Evolutionary conservation across 2,113 vertebrate genomes (phyloP).

Genomic region (Phycodurus eques): DNA sequence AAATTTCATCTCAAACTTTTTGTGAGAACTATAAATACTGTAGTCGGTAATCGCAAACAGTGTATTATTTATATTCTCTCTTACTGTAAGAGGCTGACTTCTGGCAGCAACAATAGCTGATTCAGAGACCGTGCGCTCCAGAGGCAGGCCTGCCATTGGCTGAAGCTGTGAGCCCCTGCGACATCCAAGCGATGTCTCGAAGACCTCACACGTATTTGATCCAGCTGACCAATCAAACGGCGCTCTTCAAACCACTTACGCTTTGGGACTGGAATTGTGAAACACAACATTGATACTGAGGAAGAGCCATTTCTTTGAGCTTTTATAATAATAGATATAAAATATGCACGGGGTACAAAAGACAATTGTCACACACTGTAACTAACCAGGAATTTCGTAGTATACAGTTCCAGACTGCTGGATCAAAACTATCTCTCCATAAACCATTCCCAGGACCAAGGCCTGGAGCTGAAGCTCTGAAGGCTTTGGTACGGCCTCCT

Average conservation of each 20-base stretch:
- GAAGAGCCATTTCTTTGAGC: neutral
- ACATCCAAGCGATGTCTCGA: constrained; percentile 68
- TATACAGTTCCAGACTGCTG: constrained; percentile 27
- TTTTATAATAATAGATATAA: neutral
- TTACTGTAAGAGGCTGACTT: constrained; percentile 82
- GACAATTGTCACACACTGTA: neutral
- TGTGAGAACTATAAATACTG: too few relatives aligned
- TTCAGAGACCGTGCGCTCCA: constrained; percentile 84
- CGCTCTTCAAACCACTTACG: constrained; percentile 46
- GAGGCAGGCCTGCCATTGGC: constrained; percentile 94
- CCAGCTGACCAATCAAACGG: constrained; percentile 30
- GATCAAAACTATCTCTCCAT: constrained; percentile 60
- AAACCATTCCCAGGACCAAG: constrained; percentile 65
- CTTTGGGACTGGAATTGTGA: constrained; percentile 26
- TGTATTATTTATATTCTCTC: neutral
- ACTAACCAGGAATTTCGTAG: constrained; percentile 36
- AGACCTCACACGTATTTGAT: constrained; percentile 54
- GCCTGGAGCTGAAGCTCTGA: constrained; percentile 52
- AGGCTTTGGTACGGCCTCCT: constrained; percentile 52
- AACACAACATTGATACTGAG: neutral
- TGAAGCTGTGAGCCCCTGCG: constrained; percentile 79
- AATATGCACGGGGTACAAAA: neutral
- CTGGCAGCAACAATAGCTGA: constrained; percentile 81
- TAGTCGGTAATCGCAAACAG: too few relatives aligned
- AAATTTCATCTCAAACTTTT: too few relatives aligned